Conservation (phyloP, 1,140 invertebrate genomes). For the Leptinotarsa texana region DNA sequence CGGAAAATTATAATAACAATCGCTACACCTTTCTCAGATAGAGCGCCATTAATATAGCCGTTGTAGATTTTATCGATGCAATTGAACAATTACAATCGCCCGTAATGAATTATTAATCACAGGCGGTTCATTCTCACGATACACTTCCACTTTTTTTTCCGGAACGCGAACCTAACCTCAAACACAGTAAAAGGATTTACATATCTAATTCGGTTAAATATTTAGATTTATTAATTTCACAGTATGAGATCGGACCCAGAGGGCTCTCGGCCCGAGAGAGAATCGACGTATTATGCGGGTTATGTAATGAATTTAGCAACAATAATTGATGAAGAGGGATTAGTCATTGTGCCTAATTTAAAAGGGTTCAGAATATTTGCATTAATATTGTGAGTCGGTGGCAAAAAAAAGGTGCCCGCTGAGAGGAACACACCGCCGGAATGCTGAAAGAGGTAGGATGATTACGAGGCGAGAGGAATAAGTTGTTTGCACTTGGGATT, state of each 20-base stretch:
- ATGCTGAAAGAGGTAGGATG: neutral
- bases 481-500: slow-evolving; percentile 15
- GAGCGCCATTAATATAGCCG: neutral
- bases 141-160: neutral
- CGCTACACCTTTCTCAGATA: neutral
- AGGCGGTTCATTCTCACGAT: slow-evolving; percentile 19
- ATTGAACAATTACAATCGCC: slow-evolving; percentile 21
- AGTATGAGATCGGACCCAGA: slow-evolving; percentile 32
- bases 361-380: slow-evolving; percentile 37
- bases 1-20: neutral
- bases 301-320: slow-evolving; percentile 26
- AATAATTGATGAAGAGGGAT: slow-evolving; percentile 3
- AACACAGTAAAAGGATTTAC: slow-evolving; percentile 16
- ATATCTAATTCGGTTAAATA: slow-evolving; percentile 31
- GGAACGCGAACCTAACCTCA: slow-evolving; percentile 9
- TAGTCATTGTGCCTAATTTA: slow-evolving; percentile 30
- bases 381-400: slow-evolving; percentile 20
- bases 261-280: slow-evolving; percentile 22
- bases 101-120: slow-evolving; percentile 12
- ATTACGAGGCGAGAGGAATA: slow-evolving; percentile 10
- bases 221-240: slow-evolving; percentile 43
- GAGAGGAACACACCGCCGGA: slow-evolving; percentile 28
- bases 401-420: slow-evolving; percentile 31
- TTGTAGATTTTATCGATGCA: slow-evolving; percentile 7
- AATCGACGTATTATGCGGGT: slow-evolving; percentile 32